Base-by-base conservation (phyloP, 2,888 invertebrate genomes). In the Hydrotaea diabolus region DNA sequence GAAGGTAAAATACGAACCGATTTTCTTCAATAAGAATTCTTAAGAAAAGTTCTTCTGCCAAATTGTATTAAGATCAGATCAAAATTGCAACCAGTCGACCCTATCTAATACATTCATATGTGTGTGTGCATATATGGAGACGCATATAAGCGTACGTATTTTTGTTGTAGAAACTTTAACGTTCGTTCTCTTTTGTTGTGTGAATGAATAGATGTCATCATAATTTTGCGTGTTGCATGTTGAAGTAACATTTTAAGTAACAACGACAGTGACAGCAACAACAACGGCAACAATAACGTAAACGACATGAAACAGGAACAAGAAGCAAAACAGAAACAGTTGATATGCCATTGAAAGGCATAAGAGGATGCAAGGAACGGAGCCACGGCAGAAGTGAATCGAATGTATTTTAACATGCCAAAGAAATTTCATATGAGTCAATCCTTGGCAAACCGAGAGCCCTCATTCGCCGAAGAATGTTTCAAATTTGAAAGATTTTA, bases 151-250 rank as follows among this genome's bases (percentile, higher is more conserved):
- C 31, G 7, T 4, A 31, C 31, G 31, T 31, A 2, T 57, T 46
- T 11, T 0, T 71, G 53, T 17, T 53, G 31, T n/a, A 55, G 17
- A 21, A 55, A 19, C 19, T 55, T 69, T 31, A 23, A 23, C 49
- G 53, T 26, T 53, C 49, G 53, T 26, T 53, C 31, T 46, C 17
- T 53, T 53, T 69, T 69, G 46, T 77, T 73, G 73, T 66, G 66
- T 36, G 71, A 71, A 53, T 74, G 36, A 23, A 59, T 74, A 23
- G 19, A 59, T 82, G 82, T 82, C 77, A 82, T 13, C 74, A 74
- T 59, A 46, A 77, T 77, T 46, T 64, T n/a, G 46, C 55, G 73
- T 36, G 46, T 43, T 46, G 21, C 57, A 74, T 59, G 77, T 77
- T 59, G 17, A 23, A 57, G 55, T 7, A 66, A 74, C n/a, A 74